These are phyloP conservation scores for Cylloceria caligata DNA, from an alignment of 2,888 invertebrate species.

Conservation along the genomic window DNA sequence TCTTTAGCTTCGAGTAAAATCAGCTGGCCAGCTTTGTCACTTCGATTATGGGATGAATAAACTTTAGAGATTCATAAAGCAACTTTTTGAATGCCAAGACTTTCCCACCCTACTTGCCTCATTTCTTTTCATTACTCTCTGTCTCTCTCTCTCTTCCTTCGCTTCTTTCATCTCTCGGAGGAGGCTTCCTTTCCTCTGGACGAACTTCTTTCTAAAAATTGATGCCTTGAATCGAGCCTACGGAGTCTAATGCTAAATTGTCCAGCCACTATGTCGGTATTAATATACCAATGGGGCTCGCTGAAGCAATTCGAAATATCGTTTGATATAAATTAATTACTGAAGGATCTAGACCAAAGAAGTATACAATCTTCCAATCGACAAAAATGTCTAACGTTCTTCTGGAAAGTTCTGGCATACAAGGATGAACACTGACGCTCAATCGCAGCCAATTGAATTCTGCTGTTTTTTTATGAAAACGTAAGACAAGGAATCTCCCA, in stretches of 20 bases:
- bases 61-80: constrained; percentile 20
- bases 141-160: background rate
- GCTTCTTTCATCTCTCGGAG: background rate
- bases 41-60: background rate
- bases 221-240: background rate
- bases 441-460: too few species aligned
- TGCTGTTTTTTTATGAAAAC: background rate
- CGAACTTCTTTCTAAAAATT: background rate
- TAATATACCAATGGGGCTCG: background rate
- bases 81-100: background rate
- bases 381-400: too few species aligned
- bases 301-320: background rate
- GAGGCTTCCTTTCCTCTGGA: background rate
- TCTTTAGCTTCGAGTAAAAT: constrained; percentile 7
- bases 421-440: too few species aligned
- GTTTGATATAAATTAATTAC: too few species aligned
- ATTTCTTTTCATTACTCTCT: too few species aligned
- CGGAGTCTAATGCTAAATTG: background rate
- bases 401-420: too few species aligned
- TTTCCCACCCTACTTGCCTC: background rate
- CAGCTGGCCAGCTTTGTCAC: constrained; percentile 15
- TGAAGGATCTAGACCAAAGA: too few species aligned
- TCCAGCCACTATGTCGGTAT: background rate
- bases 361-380: too few species aligned
- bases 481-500: background rate